A percentile compares a stretch with the other conserved stretches of the same genome.
phyloP scores from a whole-genome alignment of 2,113 vertebrate species.

The Prionailurus bengalensis region DNA sequence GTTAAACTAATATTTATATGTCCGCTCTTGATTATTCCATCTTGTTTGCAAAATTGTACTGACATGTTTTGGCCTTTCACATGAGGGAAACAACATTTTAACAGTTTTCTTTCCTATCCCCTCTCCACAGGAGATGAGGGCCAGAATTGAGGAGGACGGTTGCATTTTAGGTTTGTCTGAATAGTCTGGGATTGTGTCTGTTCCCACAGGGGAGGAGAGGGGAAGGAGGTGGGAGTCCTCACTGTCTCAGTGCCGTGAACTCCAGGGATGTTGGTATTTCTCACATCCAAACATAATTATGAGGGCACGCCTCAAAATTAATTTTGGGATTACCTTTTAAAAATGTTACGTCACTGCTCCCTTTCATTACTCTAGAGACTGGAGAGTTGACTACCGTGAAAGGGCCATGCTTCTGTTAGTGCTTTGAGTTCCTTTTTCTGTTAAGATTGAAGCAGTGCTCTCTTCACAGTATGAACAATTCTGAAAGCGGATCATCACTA shows the following conservation, averaged over 20 bases:
- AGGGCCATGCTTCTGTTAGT: background rate
- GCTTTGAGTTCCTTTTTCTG: background rate
- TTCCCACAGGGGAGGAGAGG: background rate
- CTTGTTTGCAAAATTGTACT: conserved; percentile 29
- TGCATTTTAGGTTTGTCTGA: background rate
- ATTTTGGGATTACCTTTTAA: background rate
- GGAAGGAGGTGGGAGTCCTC: background rate
- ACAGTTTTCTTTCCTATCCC: background rate
- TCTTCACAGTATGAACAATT: background rate
- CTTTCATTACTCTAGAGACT: background rate
- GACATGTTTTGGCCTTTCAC: conserved; percentile 40
- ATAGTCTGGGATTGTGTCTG: background rate
- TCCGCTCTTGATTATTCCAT: background rate
- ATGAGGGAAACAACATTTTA: background rate
- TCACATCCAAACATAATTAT: background rate
- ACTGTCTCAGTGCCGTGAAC: accelerated
- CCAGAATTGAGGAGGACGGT: background rate
- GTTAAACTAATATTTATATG: conserved; percentile 28
- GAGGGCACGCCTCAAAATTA: background rate
- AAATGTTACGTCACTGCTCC: background rate
- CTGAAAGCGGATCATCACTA: background rate
- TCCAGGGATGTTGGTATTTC: background rate
- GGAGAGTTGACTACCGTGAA: background rate
- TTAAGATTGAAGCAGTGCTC: background rate
- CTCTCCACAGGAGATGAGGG: background rate